Evolutionary conservation across 2,888 invertebrate species (phyloP).

Genomic region (Blastobasis adustella): DNA sequence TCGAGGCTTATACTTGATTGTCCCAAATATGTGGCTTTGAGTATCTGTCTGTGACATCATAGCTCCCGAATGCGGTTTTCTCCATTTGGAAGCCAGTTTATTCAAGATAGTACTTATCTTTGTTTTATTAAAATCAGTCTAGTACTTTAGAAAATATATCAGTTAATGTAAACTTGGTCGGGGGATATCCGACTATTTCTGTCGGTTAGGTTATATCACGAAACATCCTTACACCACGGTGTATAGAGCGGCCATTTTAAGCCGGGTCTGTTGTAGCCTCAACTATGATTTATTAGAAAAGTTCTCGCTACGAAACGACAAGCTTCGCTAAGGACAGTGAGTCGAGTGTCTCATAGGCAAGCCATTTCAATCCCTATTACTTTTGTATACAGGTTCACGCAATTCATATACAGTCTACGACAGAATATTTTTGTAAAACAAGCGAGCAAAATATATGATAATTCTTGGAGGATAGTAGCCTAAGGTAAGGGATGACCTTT

Average conservation of each 20-base stretch:
- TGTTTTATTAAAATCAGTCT: too few relatives aligned
- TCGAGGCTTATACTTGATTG: too few relatives aligned
- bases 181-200: too few relatives aligned
- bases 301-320: slow-evolving; percentile 9
- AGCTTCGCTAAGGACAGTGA: neutral
- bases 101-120: too few relatives aligned
- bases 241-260: slow-evolving; percentile 15
- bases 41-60: too few relatives aligned
- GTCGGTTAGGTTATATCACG: neutral
- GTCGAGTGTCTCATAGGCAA: neutral
- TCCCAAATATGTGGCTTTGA: too few relatives aligned
- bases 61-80: too few relatives aligned
- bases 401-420: neutral
- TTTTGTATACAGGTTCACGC: neutral
- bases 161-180: neutral
- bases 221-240: slow-evolving; percentile 11
- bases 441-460: slow-evolving; percentile 1
- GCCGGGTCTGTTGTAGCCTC: slow-evolving; percentile 18
- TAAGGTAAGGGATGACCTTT: neutral
- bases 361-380: neutral
- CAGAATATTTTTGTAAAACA: neutral
- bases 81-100: too few relatives aligned
- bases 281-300: slow-evolving; percentile 21
- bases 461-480: too few relatives aligned
- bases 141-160: neutral